A percentile compares a stretch with the other conserved stretches of the same genome.
These are phyloP conservation scores for Amblyjoppa proteus DNA, from an alignment of 2,888 invertebrate species.

Conservation along the genomic window DNA sequence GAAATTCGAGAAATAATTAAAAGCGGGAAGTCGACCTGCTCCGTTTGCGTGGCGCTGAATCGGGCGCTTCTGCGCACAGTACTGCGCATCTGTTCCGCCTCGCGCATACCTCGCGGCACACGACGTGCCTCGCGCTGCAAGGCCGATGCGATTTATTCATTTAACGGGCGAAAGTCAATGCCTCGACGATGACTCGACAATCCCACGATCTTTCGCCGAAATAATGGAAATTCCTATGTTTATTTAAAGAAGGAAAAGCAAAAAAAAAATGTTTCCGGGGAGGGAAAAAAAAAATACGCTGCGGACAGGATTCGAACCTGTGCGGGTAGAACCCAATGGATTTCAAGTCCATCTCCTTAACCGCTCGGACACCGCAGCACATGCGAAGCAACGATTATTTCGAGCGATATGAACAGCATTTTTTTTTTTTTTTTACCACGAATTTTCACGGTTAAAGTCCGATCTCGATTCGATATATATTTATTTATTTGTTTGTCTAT, in stretches of 20 bases:
- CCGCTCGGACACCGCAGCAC: slow-evolving; percentile 85
- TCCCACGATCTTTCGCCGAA: too few relatives aligned
- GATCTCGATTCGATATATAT: too few relatives aligned
- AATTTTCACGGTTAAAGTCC: too few relatives aligned
- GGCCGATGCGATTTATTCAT: neutral
- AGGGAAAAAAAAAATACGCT: slow-evolving; percentile 57
- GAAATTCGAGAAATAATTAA: slow-evolving; percentile 19
- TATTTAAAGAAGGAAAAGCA: too few relatives aligned
- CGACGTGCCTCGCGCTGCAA: neutral
- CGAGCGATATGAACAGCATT: neutral
- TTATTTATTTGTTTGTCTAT: too few relatives aligned
- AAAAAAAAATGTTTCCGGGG: neutral
- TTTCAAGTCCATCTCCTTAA: slow-evolving; percentile 85
- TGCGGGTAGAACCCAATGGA: slow-evolving; percentile 85
- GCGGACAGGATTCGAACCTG: slow-evolving; percentile 83
- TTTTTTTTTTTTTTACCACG: too few relatives aligned
- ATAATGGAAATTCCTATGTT: too few relatives aligned
- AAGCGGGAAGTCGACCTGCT: slow-evolving; percentile 2
- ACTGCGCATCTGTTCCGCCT: neutral
- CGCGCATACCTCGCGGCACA: neutral
- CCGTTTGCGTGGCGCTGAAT: slow-evolving; percentile 10
- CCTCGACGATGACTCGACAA: too few relatives aligned
- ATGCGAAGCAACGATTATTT: slow-evolving; percentile 6
- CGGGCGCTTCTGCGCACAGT: slow-evolving; percentile 20
- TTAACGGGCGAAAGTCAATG: neutral